A percentile compares a stretch with the other conserved stretches of the same genome.
phyloP scores from a whole-genome alignment of 2,797 vertebrate genomes.

The Enteromius unitaeniatus region DNA sequence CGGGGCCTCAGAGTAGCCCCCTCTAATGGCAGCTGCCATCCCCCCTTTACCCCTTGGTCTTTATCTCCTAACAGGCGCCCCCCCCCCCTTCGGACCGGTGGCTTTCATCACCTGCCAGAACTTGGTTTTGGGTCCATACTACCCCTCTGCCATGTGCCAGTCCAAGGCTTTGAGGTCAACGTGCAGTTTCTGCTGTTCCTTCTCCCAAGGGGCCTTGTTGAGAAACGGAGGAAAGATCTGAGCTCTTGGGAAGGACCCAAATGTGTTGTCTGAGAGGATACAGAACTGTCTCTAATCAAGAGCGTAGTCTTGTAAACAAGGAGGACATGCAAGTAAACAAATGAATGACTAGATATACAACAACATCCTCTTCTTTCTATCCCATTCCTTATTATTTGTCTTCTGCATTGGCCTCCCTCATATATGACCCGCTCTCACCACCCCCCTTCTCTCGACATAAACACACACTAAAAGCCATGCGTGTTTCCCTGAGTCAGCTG shows the following conservation, averaged over 20 bases:
- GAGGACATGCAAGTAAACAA: constrained; percentile 29
- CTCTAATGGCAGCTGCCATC: constrained; percentile 45
- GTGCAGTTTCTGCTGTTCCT: neutral
- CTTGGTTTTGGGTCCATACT: constrained; percentile 14
- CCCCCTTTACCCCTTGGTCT: constrained; percentile 44
- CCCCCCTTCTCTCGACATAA: constrained; percentile 27
- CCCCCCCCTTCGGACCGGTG: constrained; percentile 27
- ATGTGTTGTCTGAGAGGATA: constrained; percentile 5
- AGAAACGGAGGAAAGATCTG: neutral
- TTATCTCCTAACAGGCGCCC: constrained; percentile 56
- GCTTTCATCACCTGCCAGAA: constrained; percentile 62
- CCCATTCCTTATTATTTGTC: neutral
- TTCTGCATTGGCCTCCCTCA: neutral
- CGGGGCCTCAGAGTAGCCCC: constrained; percentile 48
- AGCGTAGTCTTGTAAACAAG: constrained; percentile 51
- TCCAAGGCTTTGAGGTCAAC: constrained; percentile 24
- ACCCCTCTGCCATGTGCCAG: constrained; percentile 21
- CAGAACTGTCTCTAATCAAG: constrained; percentile 23
- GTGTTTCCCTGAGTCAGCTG: constrained; percentile 56
- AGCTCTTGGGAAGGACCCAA: neutral
- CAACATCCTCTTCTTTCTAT: constrained; percentile 42
- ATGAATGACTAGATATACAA: constrained; percentile 9
- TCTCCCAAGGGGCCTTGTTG: neutral
- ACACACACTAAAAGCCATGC: constrained; percentile 38
- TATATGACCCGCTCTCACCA: neutral